Evolutionary conservation across 1,140 invertebrate genomes (phyloP).

Genomic region (Zaprionus vittiger): DNA sequence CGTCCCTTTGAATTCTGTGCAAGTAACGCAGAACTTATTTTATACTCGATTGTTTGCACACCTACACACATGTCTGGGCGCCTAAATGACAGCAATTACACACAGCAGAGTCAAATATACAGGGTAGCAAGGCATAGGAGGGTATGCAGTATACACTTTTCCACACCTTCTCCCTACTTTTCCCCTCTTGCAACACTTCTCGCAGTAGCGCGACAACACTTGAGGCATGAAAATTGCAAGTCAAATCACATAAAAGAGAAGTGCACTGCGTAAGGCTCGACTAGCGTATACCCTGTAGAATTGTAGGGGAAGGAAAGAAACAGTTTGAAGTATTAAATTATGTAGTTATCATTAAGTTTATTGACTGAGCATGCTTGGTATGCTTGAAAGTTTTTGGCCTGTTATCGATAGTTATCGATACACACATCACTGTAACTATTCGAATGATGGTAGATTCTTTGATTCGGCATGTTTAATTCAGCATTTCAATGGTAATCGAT

Average conservation of each 20-base stretch:
- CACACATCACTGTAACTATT: neutral
- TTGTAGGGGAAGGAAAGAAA: neutral
- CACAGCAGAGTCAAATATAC: constrained; percentile 35
- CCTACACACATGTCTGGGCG: constrained; percentile 28
- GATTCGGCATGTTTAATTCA: too few relatives aligned
- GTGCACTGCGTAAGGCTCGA: neutral
- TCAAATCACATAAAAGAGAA: constrained; percentile 50
- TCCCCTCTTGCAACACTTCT: constrained; percentile 10
- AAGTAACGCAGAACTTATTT: neutral
- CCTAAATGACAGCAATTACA: constrained; percentile 73
- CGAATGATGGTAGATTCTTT: too few relatives aligned
- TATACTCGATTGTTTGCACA: neutral
- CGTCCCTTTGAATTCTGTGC: neutral
- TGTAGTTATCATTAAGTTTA: neutral
- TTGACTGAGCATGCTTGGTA: too few relatives aligned
- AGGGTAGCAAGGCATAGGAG: constrained; percentile 10
- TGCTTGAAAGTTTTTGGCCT: too few relatives aligned
- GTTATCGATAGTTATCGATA: neutral
- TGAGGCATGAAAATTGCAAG: constrained; percentile 52
- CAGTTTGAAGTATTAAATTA: neutral
- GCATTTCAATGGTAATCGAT: neutral
- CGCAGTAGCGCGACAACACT: neutral
- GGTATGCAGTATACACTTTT: neutral
- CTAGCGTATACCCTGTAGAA: neutral
- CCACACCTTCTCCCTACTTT: constrained; percentile 3